Evolutionary conservation across 37 sponge, comb jelly and placozoan genomes (phyloP), one percentile per base, ranked within the genome.

Genomic region (Beroe ovata): DNA sequence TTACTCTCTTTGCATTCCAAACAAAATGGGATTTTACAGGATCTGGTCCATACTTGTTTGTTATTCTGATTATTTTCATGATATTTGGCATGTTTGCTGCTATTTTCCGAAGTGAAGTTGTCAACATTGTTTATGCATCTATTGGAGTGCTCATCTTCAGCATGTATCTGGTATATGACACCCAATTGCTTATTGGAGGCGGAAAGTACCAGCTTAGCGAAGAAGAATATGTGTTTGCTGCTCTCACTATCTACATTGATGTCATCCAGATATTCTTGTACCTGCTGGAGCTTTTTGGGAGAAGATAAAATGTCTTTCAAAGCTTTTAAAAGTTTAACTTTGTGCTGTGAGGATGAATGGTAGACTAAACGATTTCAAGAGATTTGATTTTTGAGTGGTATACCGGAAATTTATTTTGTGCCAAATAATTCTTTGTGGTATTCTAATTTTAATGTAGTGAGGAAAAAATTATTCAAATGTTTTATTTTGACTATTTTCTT

Each of bases 171-270:
- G 89, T 62, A 11, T 89, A 89, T 60, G 89, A 89, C 60, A 89
- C 89, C 29, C 89, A 89, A 26, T 62, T 89, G 47, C 63, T 89
- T 62, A 40, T 89, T 29, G 89, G 89, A 38, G 89, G 89, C 1
- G 60, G 37, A 23, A 60, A 62, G 39, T 61, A 89, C 62, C 47
- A 89, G 64, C 4, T 89, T 6, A 62, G 64, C 28, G 64, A 60
- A 23, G 89, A 89, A 20, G 89, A 89, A 23, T 89, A 89, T 62
- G 64, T 89, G 3, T 89, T 89, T 62, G 89, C 36, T 1, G 89
- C 89, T 42, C 89, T 89, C 18, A 89, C 89, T 23, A 63, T 89
- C 63, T 89, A 89, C 47, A 89, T 62, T 58, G 89, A 89, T 35
- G 64, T 89, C n/a, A 89, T 89, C 20, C 64, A 89, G 22, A 89